These are phyloP conservation scores for Margarornis squamiger DNA, from an alignment of 2,797 vertebrate species.

Conservation along the genomic window DNA sequence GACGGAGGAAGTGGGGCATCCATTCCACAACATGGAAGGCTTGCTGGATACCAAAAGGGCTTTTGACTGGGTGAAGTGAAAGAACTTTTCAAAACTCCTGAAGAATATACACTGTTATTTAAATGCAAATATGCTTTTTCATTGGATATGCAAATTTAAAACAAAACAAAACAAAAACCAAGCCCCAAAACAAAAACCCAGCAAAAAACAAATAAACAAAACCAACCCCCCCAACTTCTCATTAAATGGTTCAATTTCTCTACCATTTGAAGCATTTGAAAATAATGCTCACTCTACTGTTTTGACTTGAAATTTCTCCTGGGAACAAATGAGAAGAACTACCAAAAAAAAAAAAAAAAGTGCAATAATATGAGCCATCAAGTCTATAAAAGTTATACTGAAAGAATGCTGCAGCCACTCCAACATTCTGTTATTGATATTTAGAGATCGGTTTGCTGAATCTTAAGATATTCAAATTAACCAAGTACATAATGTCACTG, in stretches of 20 bases:
- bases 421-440: conserved; percentile 10
- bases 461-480: conserved; percentile 21
- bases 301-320: conserved; percentile 3
- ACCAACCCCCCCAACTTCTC: background rate
- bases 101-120: background rate
- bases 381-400: conserved; percentile 18
- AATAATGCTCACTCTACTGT: background rate
- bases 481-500: conserved; percentile 24
- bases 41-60: background rate
- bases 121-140: background rate
- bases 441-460: conserved; percentile 15
- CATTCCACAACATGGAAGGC: background rate
- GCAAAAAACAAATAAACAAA: no score
- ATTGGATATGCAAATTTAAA: background rate
- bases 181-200: background rate
- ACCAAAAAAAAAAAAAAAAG: background rate
- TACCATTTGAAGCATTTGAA: background rate
- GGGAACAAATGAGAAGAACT: background rate
- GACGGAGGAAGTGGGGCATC: background rate
- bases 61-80: background rate
- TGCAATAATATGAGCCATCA: background rate
- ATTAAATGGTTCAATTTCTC: background rate
- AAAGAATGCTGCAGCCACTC: conserved; percentile 28
- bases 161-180: background rate
- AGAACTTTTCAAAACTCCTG: background rate